Evolutionary conservation across 2,797 vertebrate species (phyloP).

Genomic region (Amazonetta brasiliensis): DNA sequence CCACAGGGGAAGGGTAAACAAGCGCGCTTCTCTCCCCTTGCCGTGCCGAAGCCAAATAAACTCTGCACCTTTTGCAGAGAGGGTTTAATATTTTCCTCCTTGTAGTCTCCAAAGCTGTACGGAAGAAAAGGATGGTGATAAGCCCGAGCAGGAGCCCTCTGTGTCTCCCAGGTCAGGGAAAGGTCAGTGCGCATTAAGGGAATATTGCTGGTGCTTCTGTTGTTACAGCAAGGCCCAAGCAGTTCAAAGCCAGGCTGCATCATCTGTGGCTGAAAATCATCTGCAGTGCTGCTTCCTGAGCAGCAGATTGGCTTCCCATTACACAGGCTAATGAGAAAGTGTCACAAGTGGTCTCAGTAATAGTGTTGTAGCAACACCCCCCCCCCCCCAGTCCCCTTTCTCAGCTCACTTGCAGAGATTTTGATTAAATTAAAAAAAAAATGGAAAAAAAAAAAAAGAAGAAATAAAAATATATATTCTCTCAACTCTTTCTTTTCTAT

Average conservation of each 20-base stretch:
- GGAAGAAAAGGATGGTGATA: neutral
- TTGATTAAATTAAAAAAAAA: neutral
- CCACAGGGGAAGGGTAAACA: neutral
- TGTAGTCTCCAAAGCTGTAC: neutral
- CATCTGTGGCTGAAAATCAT: conserved; percentile 58
- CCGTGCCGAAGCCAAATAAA: neutral
- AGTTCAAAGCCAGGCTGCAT: conserved; percentile 58
- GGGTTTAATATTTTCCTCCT: neutral
- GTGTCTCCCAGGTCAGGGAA: conserved; percentile 42
- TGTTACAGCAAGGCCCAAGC: conserved; percentile 31
- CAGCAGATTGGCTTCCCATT: conserved; percentile 60
- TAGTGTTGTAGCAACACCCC: neutral
- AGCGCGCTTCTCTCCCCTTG: neutral
- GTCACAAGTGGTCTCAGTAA: conserved; percentile 32
- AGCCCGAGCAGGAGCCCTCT: neutral
- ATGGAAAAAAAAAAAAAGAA: too few relatives aligned
- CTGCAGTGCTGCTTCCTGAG: conserved; percentile 26
- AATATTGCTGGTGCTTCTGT: conserved; percentile 47
- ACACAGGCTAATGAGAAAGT: conserved; percentile 63
- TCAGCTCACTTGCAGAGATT: neutral
- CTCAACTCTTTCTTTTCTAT: neutral
- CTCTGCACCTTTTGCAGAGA: neutral
- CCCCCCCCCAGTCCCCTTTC: neutral
- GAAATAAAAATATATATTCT: neutral
- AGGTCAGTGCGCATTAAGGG: conserved; percentile 47